Conservation (phyloP, 2,797 vertebrate species). For the Dendrocincla tyrannina region DNA sequence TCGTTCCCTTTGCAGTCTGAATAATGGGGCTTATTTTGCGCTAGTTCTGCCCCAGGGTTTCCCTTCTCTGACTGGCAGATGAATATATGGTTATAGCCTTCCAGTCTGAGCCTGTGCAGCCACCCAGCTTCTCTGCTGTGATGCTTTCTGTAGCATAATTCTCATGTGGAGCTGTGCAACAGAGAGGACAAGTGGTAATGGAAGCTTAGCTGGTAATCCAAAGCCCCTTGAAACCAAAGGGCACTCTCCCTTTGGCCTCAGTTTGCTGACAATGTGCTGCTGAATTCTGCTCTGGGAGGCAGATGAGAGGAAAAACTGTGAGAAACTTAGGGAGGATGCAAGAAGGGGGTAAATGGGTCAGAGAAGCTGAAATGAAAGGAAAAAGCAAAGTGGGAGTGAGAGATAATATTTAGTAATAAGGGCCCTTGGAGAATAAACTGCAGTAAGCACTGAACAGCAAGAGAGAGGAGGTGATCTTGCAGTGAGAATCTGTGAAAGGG, state of each 20-base stretch:
- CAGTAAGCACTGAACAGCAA: not conserved
- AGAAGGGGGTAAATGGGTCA: not conserved
- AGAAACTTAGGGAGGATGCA: not conserved
- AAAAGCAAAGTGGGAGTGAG: not conserved
- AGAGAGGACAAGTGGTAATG: conserved; percentile 18
- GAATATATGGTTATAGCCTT: conserved; percentile 29
- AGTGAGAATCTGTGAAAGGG: not conserved
- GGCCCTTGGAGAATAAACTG: not conserved
- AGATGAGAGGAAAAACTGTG: not conserved
- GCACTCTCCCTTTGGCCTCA: not conserved
- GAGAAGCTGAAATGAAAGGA: not conserved
- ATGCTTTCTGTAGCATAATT: conserved; percentile 11
- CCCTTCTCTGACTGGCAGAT: conserved; percentile 39
- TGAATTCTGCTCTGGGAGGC: not conserved
- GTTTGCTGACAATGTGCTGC: not conserved
- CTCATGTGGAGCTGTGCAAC: conserved; percentile 1
- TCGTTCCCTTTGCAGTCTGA: conserved; percentile 6
- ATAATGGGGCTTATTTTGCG: conserved; percentile 48
- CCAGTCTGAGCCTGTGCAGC: not conserved
- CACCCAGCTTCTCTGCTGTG: conserved; percentile 43
- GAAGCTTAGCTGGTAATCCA: conserved; percentile 28
- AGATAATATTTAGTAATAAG: not conserved
- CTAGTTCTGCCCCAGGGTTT: conserved; percentile 51
- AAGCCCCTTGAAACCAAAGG: not conserved
- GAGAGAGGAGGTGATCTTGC: not conserved